Base-by-base conservation (phyloP, 2,113 vertebrate species). In the Lutjanus erythropterus region DNA sequence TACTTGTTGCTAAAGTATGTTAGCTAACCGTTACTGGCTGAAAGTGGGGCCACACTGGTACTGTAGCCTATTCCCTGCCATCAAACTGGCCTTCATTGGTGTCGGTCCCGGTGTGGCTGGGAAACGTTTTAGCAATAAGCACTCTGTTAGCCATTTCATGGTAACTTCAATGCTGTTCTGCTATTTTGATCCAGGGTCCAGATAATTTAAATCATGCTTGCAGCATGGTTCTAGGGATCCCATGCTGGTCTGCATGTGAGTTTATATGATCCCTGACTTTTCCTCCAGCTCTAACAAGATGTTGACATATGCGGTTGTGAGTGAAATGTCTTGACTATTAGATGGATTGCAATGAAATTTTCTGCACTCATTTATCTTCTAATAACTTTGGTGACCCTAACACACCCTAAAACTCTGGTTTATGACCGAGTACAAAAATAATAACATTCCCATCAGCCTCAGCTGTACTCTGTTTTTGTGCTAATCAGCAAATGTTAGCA, bases 311-410 rank as follows among this genome's bases (percentile, higher is more conserved):
- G 44, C 21, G 18, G 44, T 47, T 19, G 19, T 21, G 44, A 47
- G 19, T 21, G 21, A 49, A 49, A 52, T 46, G 21, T 41, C 7
- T 52, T 33, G 33, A 50, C 50, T 42, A 46, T 23, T 77, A 15
- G n/a, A 78, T 65, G 46, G 33, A 50, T 52, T 53, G 15, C 59
- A 39, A 6, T 23, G 53, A n/a, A 19, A 35, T 69, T 16, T 46
- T 49, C 19, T 23, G 15, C 33, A 35, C 12, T 46, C 46, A 49
- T 37, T 41, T 1, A 15, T 2, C 16, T 3, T 2, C 18, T 4
- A 33, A 56, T 31, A 31, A 35, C 18, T 58, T 58, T 58, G 29
- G 18, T 6, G 25, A 55, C 33, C 15, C 14, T 1, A 18, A 9
- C 37, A 9, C 11, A 25, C 19, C 49, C 6, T 1, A 14, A 2